These are phyloP conservation scores for Xiphophorus maculatus DNA, from an alignment of 2,113 vertebrate genomes.

Conservation along the genomic window DNA sequence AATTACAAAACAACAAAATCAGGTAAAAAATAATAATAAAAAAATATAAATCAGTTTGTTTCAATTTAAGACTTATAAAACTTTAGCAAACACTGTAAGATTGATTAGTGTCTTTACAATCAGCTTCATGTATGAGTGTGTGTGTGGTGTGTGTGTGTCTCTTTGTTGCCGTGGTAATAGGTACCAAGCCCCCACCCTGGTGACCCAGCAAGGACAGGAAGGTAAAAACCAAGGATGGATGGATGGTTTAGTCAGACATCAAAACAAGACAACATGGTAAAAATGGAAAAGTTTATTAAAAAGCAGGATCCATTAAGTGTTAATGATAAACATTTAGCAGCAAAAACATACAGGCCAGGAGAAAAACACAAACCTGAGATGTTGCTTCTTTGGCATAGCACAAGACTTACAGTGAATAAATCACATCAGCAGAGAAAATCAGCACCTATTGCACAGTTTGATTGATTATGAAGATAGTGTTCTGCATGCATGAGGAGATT, in stretches of 20 bases:
- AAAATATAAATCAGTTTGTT: no score
- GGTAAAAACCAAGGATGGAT: no score
- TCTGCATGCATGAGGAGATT: conserved; percentile 4
- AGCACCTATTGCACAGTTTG: conserved; percentile 39
- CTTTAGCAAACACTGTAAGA: no score
- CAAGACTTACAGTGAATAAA: background rate
- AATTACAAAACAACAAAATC: no score
- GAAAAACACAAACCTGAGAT: conserved; percentile 34
- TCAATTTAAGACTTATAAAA: no score
- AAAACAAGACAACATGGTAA: background rate
- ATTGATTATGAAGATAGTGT: conserved; percentile 4
- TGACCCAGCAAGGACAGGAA: no score
- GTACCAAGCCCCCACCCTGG: no score
- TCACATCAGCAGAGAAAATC: background rate
- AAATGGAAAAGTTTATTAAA: conserved; percentile 5
- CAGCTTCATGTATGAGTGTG: no score
- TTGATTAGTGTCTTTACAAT: no score
- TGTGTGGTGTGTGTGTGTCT: no score
- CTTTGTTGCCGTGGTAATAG: no score
- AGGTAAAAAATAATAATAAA: no score
- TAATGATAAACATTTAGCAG: background rate
- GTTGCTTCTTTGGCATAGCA: background rate
- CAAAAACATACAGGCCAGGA: background rate
- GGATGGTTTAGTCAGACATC: background rate
- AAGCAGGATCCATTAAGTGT: background rate